These are phyloP conservation scores for Danionella dracula DNA, from an alignment of 2,797 vertebrate species.

Conservation along the genomic window DNA sequence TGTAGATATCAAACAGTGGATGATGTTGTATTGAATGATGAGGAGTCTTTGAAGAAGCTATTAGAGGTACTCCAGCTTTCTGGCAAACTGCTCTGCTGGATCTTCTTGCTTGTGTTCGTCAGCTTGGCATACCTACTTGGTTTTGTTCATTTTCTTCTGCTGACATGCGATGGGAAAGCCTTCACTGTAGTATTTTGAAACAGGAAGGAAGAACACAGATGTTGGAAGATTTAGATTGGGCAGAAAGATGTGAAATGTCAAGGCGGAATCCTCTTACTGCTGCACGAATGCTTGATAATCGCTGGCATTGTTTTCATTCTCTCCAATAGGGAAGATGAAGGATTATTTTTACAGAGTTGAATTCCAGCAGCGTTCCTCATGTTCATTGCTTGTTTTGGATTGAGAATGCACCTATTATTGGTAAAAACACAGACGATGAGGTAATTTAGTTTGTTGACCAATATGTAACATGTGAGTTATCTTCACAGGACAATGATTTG, in stretches of 20 bases:
- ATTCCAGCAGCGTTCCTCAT: neutral
- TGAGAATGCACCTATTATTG: no score
- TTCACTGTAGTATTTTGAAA: neutral
- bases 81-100: slow-evolving; percentile 30
- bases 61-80: slow-evolving; percentile 1
- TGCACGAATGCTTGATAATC: slow-evolving; percentile 29
- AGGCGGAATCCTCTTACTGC: neutral
- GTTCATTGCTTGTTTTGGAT: no score
- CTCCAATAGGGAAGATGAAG: slow-evolving; percentile 21
- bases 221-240: neutral
- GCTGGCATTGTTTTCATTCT: neutral
- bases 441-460: neutral
- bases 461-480: slow-evolving; percentile 27
- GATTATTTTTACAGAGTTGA: slow-evolving; percentile 22
- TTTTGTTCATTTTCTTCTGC: slow-evolving; percentile 38
- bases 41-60: neutral
- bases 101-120: slow-evolving; percentile 28
- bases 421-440: no score
- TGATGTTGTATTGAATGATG: neutral
- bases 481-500: neutral
- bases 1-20: neutral
- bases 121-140: slow-evolving; percentile 37
- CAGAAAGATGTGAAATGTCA: slow-evolving; percentile 11
- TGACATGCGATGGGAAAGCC: slow-evolving; percentile 23
- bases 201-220: neutral